Percentiles rank a stretch among this genome's conserved stretches.
phyloP scores from a whole-genome alignment of 2,888 invertebrate species.

The Coenonympha arcania region DNA sequence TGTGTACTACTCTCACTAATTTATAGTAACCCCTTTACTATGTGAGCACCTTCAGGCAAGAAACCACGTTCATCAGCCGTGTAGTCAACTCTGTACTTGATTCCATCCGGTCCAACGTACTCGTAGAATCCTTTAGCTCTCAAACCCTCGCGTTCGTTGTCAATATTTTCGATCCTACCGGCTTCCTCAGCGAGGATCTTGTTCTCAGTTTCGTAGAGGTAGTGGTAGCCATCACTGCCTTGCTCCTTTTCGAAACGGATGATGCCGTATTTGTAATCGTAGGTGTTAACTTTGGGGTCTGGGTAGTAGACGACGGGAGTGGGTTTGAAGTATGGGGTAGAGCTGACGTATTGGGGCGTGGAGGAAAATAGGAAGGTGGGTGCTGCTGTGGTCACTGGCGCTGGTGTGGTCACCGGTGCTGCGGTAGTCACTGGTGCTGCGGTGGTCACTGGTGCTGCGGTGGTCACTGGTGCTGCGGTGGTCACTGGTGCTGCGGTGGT shows the following conservation, averaged over 20 bases:
- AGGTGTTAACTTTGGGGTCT: constrained; percentile 12
- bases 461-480: constrained; percentile 11
- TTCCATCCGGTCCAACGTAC: constrained; percentile 55
- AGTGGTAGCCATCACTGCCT: constrained; percentile 58
- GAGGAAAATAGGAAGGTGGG: constrained; percentile 11
- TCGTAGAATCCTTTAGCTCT: constrained; percentile 61
- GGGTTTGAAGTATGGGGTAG: constrained; percentile 17
- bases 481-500: constrained; percentile 2
- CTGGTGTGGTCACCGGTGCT: constrained; percentile 10
- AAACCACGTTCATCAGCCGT: constrained; percentile 65
- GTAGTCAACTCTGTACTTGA: constrained; percentile 65
- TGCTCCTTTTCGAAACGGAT: constrained; percentile 56
- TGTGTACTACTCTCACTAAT: neutral
- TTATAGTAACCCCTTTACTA: constrained; percentile 33
- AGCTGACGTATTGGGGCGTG: constrained; percentile 11
- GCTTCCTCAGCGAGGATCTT: constrained; percentile 64
- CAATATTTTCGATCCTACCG: constrained; percentile 51
- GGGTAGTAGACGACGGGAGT: constrained; percentile 16
- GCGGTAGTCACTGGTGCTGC: constrained; percentile 10
- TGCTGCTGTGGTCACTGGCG: constrained; percentile 15
- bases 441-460: constrained; percentile 3
- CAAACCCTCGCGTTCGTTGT: constrained; percentile 40
- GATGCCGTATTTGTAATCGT: constrained; percentile 59
- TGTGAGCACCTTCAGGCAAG: constrained; percentile 48
- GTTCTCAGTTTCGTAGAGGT: constrained; percentile 65